Base-by-base conservation (phyloP, 1,140 invertebrate species). In the Aphelinus certus region DNA sequence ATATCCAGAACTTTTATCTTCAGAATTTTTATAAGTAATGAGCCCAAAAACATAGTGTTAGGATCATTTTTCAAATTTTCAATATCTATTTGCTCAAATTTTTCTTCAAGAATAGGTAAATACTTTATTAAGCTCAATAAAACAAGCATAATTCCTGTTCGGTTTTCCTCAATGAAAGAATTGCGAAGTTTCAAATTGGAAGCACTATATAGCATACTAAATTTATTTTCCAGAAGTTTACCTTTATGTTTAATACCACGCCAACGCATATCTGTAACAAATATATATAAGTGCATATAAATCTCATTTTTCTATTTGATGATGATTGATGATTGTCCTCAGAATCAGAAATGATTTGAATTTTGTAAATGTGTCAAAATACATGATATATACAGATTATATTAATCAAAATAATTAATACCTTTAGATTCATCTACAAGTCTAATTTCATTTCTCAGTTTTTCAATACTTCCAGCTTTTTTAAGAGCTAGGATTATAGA, bases 401-500 rank as follows among this genome's bases (percentile, higher is more conserved):
- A 26, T 10, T 46, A 47, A 7, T 58, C 5, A 6, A 51, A 43
- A 10, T 1, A 46, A 47, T 49, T 51, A 26, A 47, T 62, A 73
- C 71, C 58, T 63, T 51, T 10, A 26, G 0, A 45, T 3, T 48
- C 10, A n/a, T 63, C 48, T 26, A 63, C 42, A 47, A n/a, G 9
- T 5, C 49, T 26, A 1, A 68, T 56, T 7, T 74, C 1, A 6
- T 61, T 10, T 45, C 10, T 48, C 2, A 74, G 46, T 49, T 74
- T 69, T 49, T n/a, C 10, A 5, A 74, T 68, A 7, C 48, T 58
- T 46, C 65, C 72, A 63, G 62, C 61, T 74, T 74, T 65, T 42
- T 57, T 62, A 48, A 74, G 45, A 56, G 45, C 65, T 43, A 56
- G 46, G 46, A 69, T 56, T 5, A 74, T 3, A 42, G 65, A 42